A percentile compares a stretch with the other conserved stretches of the same genome.
phyloP scores from a whole-genome alignment of 2,888 invertebrate species.

The Leistus spinibarbis region DNA sequence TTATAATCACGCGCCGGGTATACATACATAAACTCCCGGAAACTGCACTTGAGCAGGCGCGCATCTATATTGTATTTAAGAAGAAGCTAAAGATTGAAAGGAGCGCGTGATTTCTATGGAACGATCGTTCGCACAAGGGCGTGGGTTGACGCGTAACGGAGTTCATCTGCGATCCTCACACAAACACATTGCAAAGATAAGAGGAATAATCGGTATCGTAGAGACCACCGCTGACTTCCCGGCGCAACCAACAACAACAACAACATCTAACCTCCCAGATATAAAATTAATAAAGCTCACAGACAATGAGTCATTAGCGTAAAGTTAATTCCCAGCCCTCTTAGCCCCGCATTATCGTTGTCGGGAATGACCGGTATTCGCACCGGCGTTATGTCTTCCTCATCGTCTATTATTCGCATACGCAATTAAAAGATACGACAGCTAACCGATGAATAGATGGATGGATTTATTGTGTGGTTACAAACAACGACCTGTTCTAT shows the following conservation, averaged over 20 bases:
- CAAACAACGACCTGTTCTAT: too few species aligned
- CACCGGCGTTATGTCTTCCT: neutral
- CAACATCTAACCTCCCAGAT: conserved; percentile 19
- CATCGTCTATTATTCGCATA: neutral
- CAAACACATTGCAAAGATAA: neutral
- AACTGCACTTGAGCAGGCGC: neutral
- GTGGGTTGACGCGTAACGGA: neutral
- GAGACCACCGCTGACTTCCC: conserved; percentile 1
- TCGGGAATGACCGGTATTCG: neutral
- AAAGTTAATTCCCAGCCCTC: neutral
- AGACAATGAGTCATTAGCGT: conserved; percentile 32
- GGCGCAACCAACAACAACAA: conserved; percentile 13
- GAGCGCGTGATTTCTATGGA: neutral
- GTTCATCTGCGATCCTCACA: neutral
- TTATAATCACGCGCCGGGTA: neutral
- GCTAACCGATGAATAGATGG: neutral
- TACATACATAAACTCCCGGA: too few species aligned
- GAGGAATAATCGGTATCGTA: neutral
- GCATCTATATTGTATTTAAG: neutral
- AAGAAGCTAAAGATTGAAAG: neutral
- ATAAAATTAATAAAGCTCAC: conserved; percentile 28
- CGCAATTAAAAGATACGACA: conserved; percentile 1
- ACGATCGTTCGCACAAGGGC: neutral
- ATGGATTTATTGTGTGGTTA: neutral
- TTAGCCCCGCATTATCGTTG: neutral